Evolutionary conservation across 2,888 invertebrate genomes (phyloP), one percentile per base, ranked within the genome.

Genomic region (Cantharis rustica): DNA sequence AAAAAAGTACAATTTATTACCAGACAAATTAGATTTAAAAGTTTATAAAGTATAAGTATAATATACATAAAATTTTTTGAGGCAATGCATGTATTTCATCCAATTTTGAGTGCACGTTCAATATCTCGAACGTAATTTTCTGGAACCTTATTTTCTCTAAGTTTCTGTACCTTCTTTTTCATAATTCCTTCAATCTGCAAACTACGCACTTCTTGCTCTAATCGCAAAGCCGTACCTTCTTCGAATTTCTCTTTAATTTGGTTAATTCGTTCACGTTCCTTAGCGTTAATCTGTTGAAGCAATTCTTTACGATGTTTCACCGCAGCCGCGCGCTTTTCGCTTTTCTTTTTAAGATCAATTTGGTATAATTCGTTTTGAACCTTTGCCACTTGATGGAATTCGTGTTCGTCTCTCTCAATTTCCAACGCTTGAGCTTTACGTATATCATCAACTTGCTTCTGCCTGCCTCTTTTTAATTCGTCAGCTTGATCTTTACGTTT

Each of bases 221-320:
- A 88, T 75, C 92, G 89, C 73, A 93, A 88, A 0, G 92, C 92
- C 20, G 91, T 88, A 1, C 94, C 94, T 83, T 94, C 93, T 81
- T 93, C 92, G 84, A 92, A 92, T 70, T 91, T 90, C 84, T 90
- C 90, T 84, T 92, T 92, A 3, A 92, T 90, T 11, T 90, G 84
- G 62, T 91, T 90, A 16, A 92, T 92, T 88, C 91, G 90, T 78
- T 92, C 90, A 9, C 90, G 89, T 84, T 94, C 94, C 82, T 93
- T 94, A 79, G 93, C 91, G 83, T 93, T 92, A 69, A 94, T 92
- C 87, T 93, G 93, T 80, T 91, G 91, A 86, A 94, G 89, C 69
- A 94, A 91, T 82, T 91, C 92, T 75, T 89, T 91, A 1, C 93
- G 90, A 81, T 93, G 92, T 17, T 89, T 85, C 64, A 90, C 89